Conservation (phyloP, 2,888 invertebrate genomes). For the Andrena chrysosceles region DNA sequence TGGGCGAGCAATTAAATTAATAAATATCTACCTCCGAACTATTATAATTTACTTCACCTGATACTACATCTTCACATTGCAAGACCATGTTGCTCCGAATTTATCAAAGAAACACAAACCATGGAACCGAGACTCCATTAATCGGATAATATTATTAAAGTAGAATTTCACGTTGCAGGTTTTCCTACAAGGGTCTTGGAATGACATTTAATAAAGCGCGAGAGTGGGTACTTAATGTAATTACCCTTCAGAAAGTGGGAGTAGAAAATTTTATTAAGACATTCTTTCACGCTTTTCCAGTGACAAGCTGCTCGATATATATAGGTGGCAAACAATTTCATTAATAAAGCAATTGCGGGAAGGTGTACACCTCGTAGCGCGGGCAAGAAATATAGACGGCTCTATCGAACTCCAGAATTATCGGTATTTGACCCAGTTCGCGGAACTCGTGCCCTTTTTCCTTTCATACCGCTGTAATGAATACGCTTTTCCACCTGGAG, state of each 20-base stretch:
- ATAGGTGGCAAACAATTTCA: conserved; percentile 18
- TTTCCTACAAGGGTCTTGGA: no score
- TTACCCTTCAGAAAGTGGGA: not conserved
- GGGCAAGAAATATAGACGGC: conserved; percentile 12
- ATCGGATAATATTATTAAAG: no score
- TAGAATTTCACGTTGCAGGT: no score
- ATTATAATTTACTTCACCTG: no score
- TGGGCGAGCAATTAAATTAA: no score
- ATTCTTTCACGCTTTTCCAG: not conserved
- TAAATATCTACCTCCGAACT: no score
- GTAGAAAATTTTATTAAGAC: not conserved
- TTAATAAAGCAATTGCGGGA: conserved; percentile 29
- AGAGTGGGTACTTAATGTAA: not conserved
- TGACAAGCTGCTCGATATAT: not conserved
- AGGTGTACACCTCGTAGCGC: not conserved
- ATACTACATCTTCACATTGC: no score
- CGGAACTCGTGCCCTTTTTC: conserved; percentile 18
- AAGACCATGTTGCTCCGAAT: no score
- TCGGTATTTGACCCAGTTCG: conserved; percentile 52
- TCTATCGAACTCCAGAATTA: conserved; percentile 36
- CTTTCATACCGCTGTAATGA: conserved; percentile 9
- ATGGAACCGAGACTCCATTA: no score
- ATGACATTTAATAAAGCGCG: no score
- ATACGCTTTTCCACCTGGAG: not conserved
- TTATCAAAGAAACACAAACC: no score